Evolutionary conservation across 1,140 invertebrate species (phyloP), one percentile per base, ranked within the genome.

Genomic region (Drosophila nigromelanica): DNA sequence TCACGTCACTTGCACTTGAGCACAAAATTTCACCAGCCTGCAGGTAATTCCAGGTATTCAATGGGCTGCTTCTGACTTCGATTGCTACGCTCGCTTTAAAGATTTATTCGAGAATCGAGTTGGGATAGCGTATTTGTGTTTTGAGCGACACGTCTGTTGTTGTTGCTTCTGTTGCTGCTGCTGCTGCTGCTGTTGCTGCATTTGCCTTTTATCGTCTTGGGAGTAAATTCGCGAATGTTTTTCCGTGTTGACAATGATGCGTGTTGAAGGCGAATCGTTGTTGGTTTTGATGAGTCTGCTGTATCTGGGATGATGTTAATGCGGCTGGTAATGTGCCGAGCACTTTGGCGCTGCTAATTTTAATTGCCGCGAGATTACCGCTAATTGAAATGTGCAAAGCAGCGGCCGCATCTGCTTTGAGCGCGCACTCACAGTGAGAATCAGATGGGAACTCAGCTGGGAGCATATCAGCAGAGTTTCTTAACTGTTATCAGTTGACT

Each of bases 191-290:
- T 48, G 58, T 33, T 52, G 70, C 33, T 67, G 62, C 82, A 80
- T 87, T 66, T 81, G 78, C 43, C 63, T 35, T 60, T 79, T 76
- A 78, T 76, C 68, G 52, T 67, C 42, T 55, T 15, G 56, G 27
- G 21, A 42, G 51, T 51, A 54, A 59, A 62, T 54, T 60, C 37
- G 56, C 52, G 48, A 71, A 58, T 71, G 42, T 54, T 51, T 52
- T 42, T 30, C 40, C 47, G 40, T 15, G 11, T 50, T 66, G 61
- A 37, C 51, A 39, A 35, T 45, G 21, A 42, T 33, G 55, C 43
- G 33, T 45, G 43, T 24, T 21, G 18, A 39, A 40, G 47, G 6
- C 24, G 24, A 30, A 14, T 7, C 4, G 52, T 15, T 55, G 18
- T 40, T 52, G 33, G 12, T 37, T 8, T 21, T 30, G 48, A 18